Conservation (phyloP, 2,113 vertebrate genomes). For the Echinops telfairi region DNA sequence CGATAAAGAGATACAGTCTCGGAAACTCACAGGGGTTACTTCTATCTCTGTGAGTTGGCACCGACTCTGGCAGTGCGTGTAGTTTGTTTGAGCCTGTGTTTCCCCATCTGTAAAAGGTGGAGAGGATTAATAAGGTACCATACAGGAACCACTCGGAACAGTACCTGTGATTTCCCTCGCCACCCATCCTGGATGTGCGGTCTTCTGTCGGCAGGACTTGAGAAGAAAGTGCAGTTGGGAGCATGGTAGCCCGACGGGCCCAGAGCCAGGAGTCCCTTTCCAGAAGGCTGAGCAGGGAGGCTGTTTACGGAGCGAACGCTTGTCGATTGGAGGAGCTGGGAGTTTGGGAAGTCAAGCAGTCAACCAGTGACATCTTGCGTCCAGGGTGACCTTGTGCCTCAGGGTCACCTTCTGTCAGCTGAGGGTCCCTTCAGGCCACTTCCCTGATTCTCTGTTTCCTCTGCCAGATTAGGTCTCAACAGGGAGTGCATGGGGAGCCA, state of each 20-base stretch:
- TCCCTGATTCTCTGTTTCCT: neutral
- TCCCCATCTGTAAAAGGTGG: neutral
- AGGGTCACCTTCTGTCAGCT: too few species aligned
- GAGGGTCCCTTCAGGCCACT: neutral
- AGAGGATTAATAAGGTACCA: rapidly evolving
- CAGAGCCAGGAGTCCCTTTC: neutral
- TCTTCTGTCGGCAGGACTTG: neutral
- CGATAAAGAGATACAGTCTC: too few species aligned
- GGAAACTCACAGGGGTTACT: too few species aligned
- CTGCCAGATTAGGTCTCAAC: neutral
- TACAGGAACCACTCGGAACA: rapidly evolving
- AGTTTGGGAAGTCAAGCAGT: neutral
- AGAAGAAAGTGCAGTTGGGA: neutral
- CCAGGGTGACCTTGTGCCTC: neutral
- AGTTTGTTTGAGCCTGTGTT: neutral
- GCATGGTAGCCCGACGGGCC: neutral
- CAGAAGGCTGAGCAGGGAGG: rapidly evolving
- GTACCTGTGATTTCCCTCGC: neutral
- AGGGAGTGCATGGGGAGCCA: neutral
- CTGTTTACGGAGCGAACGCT: rapidly evolving
- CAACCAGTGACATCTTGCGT: rapidly evolving
- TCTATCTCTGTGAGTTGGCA: too few species aligned
- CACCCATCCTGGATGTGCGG: neutral
- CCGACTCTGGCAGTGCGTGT: too few species aligned
- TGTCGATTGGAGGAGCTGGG: neutral